Conservation (phyloP, 2,888 invertebrate genomes). For the Amphipoea lucens region DNA sequence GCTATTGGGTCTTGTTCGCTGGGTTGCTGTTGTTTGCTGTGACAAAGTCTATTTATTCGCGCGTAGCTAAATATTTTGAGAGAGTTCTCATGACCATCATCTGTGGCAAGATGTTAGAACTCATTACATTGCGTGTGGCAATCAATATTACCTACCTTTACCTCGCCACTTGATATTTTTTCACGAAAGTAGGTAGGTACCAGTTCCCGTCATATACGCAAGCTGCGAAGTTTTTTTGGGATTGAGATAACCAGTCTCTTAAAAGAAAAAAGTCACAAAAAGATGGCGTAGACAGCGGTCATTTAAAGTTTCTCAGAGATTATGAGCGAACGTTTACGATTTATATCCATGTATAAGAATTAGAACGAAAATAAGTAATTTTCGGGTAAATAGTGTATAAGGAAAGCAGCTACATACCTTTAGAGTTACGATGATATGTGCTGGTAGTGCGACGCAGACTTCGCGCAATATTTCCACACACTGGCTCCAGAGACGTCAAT, state of each 20-base stretch:
- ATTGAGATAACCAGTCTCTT: neutral
- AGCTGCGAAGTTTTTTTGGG: neutral
- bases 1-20: neutral
- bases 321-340: neutral
- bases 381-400: neutral
- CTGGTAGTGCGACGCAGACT: conserved; percentile 79
- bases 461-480: conserved; percentile 87
- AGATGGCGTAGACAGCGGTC: neutral
- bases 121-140: neutral
- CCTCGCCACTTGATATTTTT: too few relatives aligned
- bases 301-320: neutral
- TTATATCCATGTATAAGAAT: neutral
- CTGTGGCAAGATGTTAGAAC: neutral
- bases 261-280: neutral
- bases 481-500: conserved; percentile 84
- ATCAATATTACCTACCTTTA: neutral
- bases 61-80: conserved; percentile 2
- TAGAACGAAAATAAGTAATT: neutral
- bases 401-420: conserved; percentile 38
- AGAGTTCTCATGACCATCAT: conserved; percentile 7
- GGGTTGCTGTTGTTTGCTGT: conserved; percentile 8
- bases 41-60: conserved; percentile 5
- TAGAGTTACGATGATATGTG: conserved; percentile 31
- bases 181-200: neutral
- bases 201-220: neutral